phyloP scores from a whole-genome alignment of 30 jellyfish, hydroid and myxozoan species.

The Sanderia malayensis region DNA sequence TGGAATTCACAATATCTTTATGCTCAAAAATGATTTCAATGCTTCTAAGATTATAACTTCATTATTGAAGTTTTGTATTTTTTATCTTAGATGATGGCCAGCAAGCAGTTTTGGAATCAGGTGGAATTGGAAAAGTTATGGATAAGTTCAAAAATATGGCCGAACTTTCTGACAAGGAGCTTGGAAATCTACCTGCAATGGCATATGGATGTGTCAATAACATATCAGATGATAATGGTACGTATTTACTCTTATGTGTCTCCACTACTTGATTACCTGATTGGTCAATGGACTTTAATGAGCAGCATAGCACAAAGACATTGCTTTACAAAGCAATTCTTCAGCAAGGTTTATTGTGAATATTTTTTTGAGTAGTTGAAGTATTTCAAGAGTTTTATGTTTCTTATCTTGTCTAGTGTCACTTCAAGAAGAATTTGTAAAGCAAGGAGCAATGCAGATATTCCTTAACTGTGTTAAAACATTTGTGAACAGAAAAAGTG shows the following conservation, averaged over 20 bases:
- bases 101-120: slow-evolving; percentile 39
- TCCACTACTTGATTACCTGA: too few species aligned
- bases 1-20: too few species aligned
- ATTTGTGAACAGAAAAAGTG: slow-evolving; percentile 25
- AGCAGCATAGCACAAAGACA: too few species aligned
- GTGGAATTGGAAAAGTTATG: slow-evolving; percentile 33
- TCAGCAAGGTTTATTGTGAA: too few species aligned
- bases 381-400: too few species aligned
- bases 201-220: slow-evolving; percentile 67
- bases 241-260: too few species aligned
- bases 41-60: too few species aligned
- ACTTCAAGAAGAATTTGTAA: slow-evolving; percentile 41
- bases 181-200: slow-evolving; percentile 38
- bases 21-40: too few species aligned
- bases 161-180: slow-evolving; percentile 30
- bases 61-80: background rate
- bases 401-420: slow-evolving; percentile 22
- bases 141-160: slow-evolving; percentile 31
- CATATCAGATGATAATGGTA: slow-evolving; percentile 66
- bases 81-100: slow-evolving; percentile 42
- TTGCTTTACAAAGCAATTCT: too few species aligned
- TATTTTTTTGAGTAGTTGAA: too few species aligned
- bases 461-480: slow-evolving; percentile 24
- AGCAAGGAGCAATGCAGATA: slow-evolving; percentile 52
- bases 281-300: too few species aligned